phyloP scores from a whole-genome alignment of 2,888 invertebrate genomes.

The Synergus laeviventris region DNA sequence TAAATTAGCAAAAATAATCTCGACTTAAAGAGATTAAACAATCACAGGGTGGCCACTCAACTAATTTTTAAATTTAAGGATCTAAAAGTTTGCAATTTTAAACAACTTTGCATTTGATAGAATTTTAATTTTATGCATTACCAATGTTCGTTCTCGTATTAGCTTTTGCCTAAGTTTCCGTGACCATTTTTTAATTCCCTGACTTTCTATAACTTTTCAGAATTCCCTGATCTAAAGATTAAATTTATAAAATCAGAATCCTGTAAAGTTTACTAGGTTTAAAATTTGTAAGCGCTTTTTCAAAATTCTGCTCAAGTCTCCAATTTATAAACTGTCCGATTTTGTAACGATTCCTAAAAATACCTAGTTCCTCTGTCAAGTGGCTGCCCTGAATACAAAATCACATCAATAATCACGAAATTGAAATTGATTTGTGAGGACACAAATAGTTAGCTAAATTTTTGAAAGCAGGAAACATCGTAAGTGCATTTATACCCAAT shows the following conservation, averaged over 20 bases:
- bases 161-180: too few relatives aligned
- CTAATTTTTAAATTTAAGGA: too few relatives aligned
- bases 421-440: slow-evolving; percentile 28
- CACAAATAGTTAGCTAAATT: slow-evolving; percentile 30
- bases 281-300: too few relatives aligned
- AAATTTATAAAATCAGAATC: too few relatives aligned
- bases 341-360: neutral
- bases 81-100: too few relatives aligned
- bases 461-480: slow-evolving; percentile 23
- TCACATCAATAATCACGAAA: neutral
- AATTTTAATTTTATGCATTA: neutral
- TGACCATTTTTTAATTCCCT: too few relatives aligned
- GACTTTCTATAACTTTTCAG: too few relatives aligned
- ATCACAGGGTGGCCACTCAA: neutral
- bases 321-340: neutral
- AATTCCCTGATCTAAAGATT: too few relatives aligned
- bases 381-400: slow-evolving; percentile 15
- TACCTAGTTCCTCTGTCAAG: neutral
- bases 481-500: slow-evolving; percentile 24
- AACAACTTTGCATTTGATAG: too few relatives aligned
- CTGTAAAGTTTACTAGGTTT: too few relatives aligned
- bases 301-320: too few relatives aligned
- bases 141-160: neutral
- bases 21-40: neutral
- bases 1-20: neutral